phyloP scores from a whole-genome alignment of 2,113 vertebrate species.

The Phylloscopus trochiloides region DNA sequence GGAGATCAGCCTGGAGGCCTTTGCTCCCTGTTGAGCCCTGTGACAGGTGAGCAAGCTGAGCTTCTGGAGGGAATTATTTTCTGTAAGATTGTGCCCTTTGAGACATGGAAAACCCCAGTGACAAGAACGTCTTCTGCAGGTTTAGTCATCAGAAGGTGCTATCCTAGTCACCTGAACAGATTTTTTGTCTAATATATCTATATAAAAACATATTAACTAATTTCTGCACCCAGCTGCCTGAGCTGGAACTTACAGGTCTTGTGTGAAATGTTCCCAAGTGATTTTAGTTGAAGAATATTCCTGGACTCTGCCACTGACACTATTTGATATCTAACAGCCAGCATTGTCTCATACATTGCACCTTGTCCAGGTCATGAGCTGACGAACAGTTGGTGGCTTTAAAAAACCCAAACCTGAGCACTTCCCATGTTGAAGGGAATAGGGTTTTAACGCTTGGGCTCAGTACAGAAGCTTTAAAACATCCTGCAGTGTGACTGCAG shows the following conservation, averaged over 20 bases:
- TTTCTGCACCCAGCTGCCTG: background rate
- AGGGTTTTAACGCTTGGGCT: background rate
- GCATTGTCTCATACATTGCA: background rate
- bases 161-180: background rate
- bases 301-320: background rate
- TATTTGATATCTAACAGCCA: background rate
- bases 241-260: background rate
- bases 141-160: background rate
- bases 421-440: background rate
- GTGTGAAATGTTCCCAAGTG: background rate
- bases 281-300: background rate
- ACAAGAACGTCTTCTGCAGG: background rate
- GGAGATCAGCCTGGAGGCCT: background rate
- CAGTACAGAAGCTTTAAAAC: background rate
- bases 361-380: background rate
- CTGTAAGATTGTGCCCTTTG: background rate
- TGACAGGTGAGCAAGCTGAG: background rate
- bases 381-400: background rate
- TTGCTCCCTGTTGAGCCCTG: background rate
- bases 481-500: background rate
- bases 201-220: background rate
- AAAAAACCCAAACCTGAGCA: background rate
- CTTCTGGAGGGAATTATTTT: background rate
- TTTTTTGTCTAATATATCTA: background rate
- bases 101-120: background rate